Conservation (phyloP, 2,888 invertebrate genomes). For the Pimpla rufipes region DNA sequence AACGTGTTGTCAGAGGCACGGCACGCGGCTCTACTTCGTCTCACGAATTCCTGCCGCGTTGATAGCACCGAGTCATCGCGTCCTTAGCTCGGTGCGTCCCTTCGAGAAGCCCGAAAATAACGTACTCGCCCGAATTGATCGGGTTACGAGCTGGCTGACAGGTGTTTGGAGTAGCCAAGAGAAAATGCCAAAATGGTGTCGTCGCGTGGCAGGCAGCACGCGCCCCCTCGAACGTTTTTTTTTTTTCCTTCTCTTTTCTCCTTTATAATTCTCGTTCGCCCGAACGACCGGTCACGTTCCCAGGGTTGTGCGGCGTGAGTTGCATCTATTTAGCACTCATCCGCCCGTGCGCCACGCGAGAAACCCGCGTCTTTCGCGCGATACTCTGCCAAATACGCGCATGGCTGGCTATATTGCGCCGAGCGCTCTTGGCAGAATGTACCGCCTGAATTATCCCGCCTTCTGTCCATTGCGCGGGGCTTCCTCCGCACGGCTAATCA, state of each 20-base stretch:
- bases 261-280: conserved; percentile 47
- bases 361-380: background rate
- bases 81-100: background rate
- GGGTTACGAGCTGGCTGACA: conserved; percentile 71
- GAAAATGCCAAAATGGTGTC: conserved; percentile 80
- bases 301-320: conserved; percentile 54
- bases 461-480: background rate
- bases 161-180: conserved; percentile 74
- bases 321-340: conserved; percentile 65
- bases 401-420: background rate
- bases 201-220: conserved; percentile 72
- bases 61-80: background rate
- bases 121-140: conserved; percentile 6
- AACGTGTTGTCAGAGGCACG: conserved; percentile 81
- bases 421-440: background rate
- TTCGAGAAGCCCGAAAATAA: conserved; percentile 7
- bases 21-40: conserved; percentile 56
- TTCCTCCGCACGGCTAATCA: background rate
- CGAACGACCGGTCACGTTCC: conserved; percentile 59
- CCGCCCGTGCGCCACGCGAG: background rate
- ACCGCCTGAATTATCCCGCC: conserved; percentile 5
- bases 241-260: conserved; percentile 19
- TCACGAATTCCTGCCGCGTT: conserved; percentile 9
- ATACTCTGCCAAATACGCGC: conserved; percentile 16
- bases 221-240: conserved; percentile 52